Percentiles rank a stretch among this genome's conserved stretches.
These are phyloP conservation scores for Oryzaephilus surinamensis DNA, from an alignment of 1,140 invertebrate species.

Conservation along the genomic window DNA sequence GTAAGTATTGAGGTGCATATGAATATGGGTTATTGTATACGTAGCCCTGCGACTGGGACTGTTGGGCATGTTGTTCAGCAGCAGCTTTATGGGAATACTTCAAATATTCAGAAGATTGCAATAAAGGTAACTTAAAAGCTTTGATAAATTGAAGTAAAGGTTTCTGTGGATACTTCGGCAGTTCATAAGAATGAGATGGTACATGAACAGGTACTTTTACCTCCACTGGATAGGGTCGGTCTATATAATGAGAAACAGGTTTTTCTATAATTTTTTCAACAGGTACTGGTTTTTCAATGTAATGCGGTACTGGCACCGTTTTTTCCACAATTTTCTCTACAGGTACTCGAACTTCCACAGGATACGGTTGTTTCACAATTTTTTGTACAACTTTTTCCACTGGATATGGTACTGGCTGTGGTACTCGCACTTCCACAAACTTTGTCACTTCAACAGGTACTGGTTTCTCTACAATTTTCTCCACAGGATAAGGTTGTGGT, in stretches of 20 bases:
- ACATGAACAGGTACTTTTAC: constrained; percentile 15
- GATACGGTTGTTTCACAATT: constrained; percentile 38
- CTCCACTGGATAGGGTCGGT: constrained; percentile 24
- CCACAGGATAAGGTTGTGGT: constrained; percentile 34
- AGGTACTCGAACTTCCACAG: constrained; percentile 18
- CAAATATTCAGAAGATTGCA: too few relatives aligned
- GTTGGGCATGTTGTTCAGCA: constrained; percentile 4
- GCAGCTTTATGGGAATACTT: neutral
- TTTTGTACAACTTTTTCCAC: constrained; percentile 17
- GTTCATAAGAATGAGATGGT: constrained; percentile 19
- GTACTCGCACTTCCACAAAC: constrained; percentile 41
- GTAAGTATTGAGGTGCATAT: constrained; percentile 17
- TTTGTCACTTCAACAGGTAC: constrained; percentile 42
- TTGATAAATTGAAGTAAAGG: neutral
- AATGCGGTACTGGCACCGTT: constrained; percentile 25
- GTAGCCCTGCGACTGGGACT: constrained; percentile 1
- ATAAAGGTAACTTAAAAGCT: too few relatives aligned
- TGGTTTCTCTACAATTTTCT: constrained; percentile 47
- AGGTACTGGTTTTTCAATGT: constrained; percentile 40
- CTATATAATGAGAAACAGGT: constrained; percentile 15
- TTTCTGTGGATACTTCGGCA: constrained; percentile 30
- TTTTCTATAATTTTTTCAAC: constrained; percentile 40
- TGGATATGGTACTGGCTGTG: constrained; percentile 37
- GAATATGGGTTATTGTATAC: constrained; percentile 5
- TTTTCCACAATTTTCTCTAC: constrained; percentile 33